phyloP scores from a whole-genome alignment of 2,888 invertebrate species.

The Drosophila infuscata region DNA sequence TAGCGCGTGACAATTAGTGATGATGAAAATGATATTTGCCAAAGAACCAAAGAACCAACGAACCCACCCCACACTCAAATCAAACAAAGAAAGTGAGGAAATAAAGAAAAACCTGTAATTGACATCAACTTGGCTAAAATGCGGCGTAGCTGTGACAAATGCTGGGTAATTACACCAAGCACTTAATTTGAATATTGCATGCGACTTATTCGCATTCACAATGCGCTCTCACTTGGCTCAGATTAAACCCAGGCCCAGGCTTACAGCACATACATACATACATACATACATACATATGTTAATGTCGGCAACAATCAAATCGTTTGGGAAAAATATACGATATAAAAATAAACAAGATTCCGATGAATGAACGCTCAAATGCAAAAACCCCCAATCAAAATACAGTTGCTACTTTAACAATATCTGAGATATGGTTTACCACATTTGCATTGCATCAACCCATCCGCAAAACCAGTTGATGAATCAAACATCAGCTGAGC shows the following conservation, averaged over 20 bases:
- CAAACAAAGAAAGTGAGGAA: not conserved
- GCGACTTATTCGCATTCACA: not conserved
- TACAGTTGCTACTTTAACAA: conserved; percentile 15
- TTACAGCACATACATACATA: not conserved
- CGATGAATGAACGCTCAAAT: not conserved
- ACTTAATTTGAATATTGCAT: conserved; percentile 9
- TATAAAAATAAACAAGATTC: not conserved
- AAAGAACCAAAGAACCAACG: not conserved
- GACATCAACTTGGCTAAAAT: not conserved
- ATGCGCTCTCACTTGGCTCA: not conserved
- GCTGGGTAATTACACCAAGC: not conserved
- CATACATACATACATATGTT: not conserved
- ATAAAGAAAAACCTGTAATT: not conserved
- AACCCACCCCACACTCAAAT: not conserved
- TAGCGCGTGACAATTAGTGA: conserved; percentile 13
- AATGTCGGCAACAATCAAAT: conserved; percentile 2
- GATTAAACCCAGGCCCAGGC: not conserved
- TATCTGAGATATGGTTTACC: conserved; percentile 3
- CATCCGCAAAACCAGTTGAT: conserved; percentile 42
- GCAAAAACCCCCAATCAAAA: not conserved
- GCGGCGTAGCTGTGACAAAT: not conserved
- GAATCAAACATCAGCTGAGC: conserved; percentile 33
- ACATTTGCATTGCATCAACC: conserved; percentile 16
- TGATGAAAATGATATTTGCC: not conserved
- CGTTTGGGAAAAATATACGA: conserved; percentile 2